phyloP scores from a whole-genome alignment of 2,113 vertebrate genomes.

The Ceuthmochares aereus region DNA sequence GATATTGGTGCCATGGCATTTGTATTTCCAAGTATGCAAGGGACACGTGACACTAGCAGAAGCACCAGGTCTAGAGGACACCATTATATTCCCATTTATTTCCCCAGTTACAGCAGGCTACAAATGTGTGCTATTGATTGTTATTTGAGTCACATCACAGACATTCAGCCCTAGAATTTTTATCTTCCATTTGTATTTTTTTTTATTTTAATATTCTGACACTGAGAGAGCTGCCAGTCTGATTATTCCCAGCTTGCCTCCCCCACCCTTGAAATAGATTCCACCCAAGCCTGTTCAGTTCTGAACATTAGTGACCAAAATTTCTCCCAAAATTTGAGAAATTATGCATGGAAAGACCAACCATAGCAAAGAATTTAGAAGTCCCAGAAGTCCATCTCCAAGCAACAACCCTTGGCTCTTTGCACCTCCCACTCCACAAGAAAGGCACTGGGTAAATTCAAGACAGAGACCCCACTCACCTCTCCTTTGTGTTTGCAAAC shows the following conservation, averaged over 20 bases:
- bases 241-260: neutral
- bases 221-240: neutral
- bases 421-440: neutral
- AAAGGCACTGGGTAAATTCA: neutral
- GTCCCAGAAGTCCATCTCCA: neutral
- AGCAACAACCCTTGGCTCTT: neutral
- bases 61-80: slow-evolving; percentile 49
- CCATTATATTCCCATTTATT: slow-evolving; percentile 45
- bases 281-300: neutral
- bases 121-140: slow-evolving; percentile 29
- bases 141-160: neutral
- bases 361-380: neutral
- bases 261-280: neutral
- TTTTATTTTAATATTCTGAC: slow-evolving; percentile 1
- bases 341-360: neutral
- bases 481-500: neutral
- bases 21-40: slow-evolving; percentile 22
- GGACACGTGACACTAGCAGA: neutral
- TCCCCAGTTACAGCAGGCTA: slow-evolving; percentile 13
- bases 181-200: neutral
- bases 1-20: slow-evolving; percentile 42
- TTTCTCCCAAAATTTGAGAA: neutral
- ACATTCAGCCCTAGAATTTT: slow-evolving; percentile 5
- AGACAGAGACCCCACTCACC: neutral
- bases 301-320: neutral